A percentile compares a stretch with the other conserved stretches of the same genome.
These are phyloP conservation scores for Mayetiola destructor DNA, from an alignment of 2,888 invertebrate species.

Conservation along the genomic window DNA sequence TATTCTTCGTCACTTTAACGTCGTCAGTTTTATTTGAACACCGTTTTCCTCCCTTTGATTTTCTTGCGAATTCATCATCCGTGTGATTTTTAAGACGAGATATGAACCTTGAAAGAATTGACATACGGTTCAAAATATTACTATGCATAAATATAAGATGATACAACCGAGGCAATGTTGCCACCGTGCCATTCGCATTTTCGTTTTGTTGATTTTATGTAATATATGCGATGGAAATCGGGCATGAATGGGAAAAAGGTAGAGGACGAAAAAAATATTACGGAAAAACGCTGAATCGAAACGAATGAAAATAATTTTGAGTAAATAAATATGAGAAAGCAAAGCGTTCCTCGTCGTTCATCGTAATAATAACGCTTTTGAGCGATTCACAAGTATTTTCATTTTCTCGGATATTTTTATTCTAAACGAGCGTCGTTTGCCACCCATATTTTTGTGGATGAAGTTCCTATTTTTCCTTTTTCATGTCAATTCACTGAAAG, in stretches of 20 bases:
- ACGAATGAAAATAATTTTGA: conserved; percentile 2
- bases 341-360: neutral
- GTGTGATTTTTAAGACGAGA: neutral
- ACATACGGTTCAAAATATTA: neutral
- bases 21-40: neutral
- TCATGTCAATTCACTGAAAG: too few relatives aligned
- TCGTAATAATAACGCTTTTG: neutral
- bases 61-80: neutral
- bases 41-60: neutral
- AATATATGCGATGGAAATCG: neutral
- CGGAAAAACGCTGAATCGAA: neutral
- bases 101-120: neutral
- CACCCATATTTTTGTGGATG: too few relatives aligned
- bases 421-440: neutral
- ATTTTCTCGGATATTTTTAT: neutral
- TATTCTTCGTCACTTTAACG: neutral
- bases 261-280: neutral
- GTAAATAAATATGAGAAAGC: conserved; percentile 2
- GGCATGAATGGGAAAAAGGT: neutral
- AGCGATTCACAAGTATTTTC: neutral
- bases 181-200: conserved; percentile 16
- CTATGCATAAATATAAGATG: conserved; percentile 2
- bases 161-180: conserved; percentile 22
- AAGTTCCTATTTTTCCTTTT: too few relatives aligned
- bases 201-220: neutral